A percentile compares a stretch with the other conserved stretches of the same genome.
phyloP scores from a whole-genome alignment of 2,797 vertebrate species.

The Rhabdophis nuchalis region DNA sequence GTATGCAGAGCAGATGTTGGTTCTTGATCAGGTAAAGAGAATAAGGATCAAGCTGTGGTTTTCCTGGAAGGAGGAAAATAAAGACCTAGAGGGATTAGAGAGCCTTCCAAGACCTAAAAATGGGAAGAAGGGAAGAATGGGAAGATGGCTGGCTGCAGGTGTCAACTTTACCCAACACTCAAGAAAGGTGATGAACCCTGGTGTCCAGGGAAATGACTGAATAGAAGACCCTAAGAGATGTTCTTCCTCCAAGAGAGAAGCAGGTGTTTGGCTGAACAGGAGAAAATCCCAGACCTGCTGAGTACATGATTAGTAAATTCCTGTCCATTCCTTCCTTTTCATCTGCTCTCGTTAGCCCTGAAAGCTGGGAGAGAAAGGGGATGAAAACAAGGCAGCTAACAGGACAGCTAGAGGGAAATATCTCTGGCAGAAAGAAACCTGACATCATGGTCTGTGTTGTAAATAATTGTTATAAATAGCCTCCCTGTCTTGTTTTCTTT shows the following conservation, averaged over 20 bases:
- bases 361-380: neutral
- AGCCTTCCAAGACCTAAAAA: neutral
- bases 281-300: neutral
- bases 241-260: neutral
- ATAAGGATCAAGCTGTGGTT: neutral
- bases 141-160: neutral
- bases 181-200: neutral
- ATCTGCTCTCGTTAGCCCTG: neutral
- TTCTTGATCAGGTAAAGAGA: neutral
- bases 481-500: neutral
- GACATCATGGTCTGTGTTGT: neutral
- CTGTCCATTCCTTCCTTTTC: neutral
- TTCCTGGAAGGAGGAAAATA: neutral
- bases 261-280: neutral
- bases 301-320: neutral
- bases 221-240: neutral
- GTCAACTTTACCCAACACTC: neutral
- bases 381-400: neutral
- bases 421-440: neutral
- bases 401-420: neutral
- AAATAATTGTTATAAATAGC: neutral
- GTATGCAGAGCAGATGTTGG: neutral
- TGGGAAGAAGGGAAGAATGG: neutral
- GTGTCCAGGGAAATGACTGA: neutral
- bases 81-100: neutral